Percentiles rank a stretch among this genome's conserved stretches.
Conservation (phyloP, 2,113 vertebrate genomes). For the Hypanus sabinus region DNA sequence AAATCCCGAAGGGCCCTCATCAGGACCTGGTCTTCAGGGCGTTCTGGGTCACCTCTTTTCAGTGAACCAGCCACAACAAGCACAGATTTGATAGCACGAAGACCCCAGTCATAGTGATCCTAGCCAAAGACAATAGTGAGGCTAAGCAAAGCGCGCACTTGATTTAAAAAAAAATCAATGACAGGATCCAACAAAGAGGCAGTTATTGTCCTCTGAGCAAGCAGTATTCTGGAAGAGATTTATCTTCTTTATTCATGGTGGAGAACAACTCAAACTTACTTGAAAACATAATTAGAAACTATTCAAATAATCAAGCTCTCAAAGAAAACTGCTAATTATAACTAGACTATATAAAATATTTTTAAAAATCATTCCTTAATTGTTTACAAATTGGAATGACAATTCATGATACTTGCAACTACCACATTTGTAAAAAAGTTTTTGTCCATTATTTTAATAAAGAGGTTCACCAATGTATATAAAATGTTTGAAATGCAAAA, state of each 20-base stretch:
- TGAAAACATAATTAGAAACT: background rate
- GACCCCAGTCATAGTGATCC: conserved; percentile 97
- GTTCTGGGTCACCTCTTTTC: conserved; percentile 73
- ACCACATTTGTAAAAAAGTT: background rate
- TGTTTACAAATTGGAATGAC: background rate
- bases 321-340: background rate
- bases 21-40: conserved; percentile 85
- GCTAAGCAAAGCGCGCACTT: conserved; percentile 13
- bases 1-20: conserved; percentile 91
- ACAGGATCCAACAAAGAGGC: conserved; percentile 3
- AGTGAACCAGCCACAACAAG: conserved; percentile 86
- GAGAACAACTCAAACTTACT: background rate
- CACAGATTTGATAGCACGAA: conserved; percentile 90
- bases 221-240: background rate
- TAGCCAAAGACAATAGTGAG: conserved; percentile 42
- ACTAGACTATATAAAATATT: background rate
- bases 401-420: background rate
- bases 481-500: background rate
- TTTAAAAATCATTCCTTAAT: background rate
- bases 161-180: conserved; percentile 35
- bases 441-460: background rate
- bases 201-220: background rate
- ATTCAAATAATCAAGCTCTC: background rate
- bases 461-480: background rate
- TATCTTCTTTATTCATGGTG: too few species aligned